Percentiles rank a stretch among this genome's conserved stretches.
Conservation (phyloP, 2,888 invertebrate species). For the Notodonta ziczac region DNA sequence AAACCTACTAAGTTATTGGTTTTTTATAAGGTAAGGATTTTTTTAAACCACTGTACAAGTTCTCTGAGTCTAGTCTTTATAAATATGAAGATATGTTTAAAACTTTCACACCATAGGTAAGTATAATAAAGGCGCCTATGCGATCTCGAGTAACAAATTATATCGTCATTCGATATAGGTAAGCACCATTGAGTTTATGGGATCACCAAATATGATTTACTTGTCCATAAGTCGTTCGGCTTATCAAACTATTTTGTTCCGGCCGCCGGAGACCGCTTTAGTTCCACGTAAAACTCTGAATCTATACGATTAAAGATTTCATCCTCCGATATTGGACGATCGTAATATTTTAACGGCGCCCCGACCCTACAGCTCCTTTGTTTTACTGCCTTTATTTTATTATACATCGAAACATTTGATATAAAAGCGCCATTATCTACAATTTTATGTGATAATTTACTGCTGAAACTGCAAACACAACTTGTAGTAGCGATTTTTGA, state of each 20-base stretch:
- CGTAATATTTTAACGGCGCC: slow-evolving; percentile 81
- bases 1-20: background rate
- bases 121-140: background rate
- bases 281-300: slow-evolving; percentile 66
- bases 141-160: background rate
- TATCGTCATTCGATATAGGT: slow-evolving; percentile 32
- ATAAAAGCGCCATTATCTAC: slow-evolving; percentile 72
- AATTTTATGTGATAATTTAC: slow-evolving; percentile 74
- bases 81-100: background rate
- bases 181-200: slow-evolving; percentile 64
- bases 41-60: background rate
- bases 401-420: slow-evolving; percentile 80
- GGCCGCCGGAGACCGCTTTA: slow-evolving; percentile 55
- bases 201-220: slow-evolving; percentile 57
- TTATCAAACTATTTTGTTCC: slow-evolving; percentile 63
- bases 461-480: slow-evolving; percentile 49
- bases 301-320: slow-evolving; percentile 78
- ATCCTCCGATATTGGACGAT: slow-evolving; percentile 76
- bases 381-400: slow-evolving; percentile 79
- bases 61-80: background rate
- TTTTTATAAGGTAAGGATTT: background rate
- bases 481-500: slow-evolving; percentile 22
- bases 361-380: slow-evolving; percentile 69
- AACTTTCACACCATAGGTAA: background rate
- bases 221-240: slow-evolving; percentile 53